Evolutionary conservation across 2,113 vertebrate genomes (phyloP).

Genomic region (Dromas ardeola): DNA sequence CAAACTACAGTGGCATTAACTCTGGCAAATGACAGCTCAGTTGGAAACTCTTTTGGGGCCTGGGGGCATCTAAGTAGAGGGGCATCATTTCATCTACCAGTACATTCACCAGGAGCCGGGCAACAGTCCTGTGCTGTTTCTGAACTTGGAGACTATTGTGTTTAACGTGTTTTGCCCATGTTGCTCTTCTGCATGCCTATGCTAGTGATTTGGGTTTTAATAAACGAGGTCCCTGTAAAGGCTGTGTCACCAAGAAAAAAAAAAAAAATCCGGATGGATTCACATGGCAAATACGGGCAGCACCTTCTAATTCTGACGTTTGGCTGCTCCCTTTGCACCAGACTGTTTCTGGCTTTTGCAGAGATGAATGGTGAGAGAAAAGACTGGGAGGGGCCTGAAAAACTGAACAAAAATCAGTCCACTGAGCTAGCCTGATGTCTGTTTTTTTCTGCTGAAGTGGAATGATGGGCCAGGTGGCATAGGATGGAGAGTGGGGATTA

Average conservation of each 20-base stretch:
- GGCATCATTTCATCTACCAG: background rate
- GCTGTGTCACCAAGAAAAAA: background rate
- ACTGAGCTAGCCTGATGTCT: background rate
- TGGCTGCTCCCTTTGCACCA: background rate
- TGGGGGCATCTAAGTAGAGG: background rate
- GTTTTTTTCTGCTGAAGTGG: background rate
- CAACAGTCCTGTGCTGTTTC: background rate
- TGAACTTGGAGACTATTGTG: background rate
- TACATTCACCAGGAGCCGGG: background rate
- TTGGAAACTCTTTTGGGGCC: background rate
- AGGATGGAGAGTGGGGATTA: background rate
- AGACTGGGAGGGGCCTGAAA: background rate
- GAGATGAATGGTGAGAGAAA: background rate
- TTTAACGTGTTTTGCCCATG: background rate
- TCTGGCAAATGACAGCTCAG: background rate
- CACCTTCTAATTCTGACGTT: background rate
- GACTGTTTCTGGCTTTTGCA: background rate
- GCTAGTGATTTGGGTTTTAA: background rate
- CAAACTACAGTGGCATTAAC: background rate
- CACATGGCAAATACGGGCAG: background rate
- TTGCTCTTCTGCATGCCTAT: background rate
- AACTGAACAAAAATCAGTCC: background rate
- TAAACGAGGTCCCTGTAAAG: fast-evolving
- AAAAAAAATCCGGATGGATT: background rate
- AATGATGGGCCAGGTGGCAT: background rate